Evolutionary conservation across 2,888 invertebrate species (phyloP).

Genomic region (Aelia acuminata): DNA sequence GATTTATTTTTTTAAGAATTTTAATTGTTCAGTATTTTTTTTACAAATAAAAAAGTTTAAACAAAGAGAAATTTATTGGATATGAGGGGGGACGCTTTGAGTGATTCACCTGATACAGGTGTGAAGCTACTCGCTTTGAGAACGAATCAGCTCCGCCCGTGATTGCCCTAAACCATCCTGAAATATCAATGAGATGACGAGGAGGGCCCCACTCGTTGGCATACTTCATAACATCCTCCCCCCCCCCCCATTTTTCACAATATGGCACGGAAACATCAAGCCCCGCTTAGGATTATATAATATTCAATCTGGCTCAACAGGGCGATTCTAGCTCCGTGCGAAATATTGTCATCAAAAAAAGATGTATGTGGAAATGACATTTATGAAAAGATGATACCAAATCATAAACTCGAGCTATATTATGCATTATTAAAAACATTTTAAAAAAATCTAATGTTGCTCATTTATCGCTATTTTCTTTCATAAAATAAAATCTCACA

Average conservation of each 20-base stretch:
- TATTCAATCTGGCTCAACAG: neutral
- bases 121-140: neutral
- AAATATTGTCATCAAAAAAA: no score
- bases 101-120: neutral
- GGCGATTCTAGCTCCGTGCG: no score
- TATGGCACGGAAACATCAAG: neutral
- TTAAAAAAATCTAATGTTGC: no score
- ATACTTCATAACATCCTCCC: neutral
- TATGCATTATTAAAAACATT: no score
- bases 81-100: neutral
- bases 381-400: no score
- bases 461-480: no score
- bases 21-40: no score
- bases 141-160: neutral
- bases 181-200: neutral
- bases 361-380: no score
- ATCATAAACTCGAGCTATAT: no score
- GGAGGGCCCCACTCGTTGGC: neutral
- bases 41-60: neutral
- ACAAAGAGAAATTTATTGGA: neutral
- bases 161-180: neutral
- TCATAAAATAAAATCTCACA: no score
- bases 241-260: neutral
- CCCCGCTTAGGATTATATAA: neutral
- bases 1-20: no score